phyloP scores from a whole-genome alignment of 2,797 vertebrate species.

The Notamacropus eugenii region DNA sequence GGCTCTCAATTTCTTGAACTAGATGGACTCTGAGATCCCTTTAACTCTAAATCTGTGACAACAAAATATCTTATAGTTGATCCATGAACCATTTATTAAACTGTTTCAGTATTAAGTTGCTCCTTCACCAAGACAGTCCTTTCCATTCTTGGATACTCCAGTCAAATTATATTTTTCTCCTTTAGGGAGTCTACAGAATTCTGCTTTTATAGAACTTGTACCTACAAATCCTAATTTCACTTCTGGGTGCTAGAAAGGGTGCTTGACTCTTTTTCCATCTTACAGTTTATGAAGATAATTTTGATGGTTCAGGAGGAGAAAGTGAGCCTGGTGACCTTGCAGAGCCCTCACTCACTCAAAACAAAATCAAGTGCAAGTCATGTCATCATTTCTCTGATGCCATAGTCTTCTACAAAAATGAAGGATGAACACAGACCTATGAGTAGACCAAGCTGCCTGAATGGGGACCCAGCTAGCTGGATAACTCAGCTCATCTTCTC shows the following conservation, averaged over 20 bases:
- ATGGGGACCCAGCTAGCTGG: no score
- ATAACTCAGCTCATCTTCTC: no score
- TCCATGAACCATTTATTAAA: background rate
- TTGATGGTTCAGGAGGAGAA: background rate
- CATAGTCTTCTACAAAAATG: no score
- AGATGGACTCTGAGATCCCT: background rate
- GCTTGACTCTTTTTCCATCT: background rate
- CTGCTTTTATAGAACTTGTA: background rate
- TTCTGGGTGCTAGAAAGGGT: background rate
- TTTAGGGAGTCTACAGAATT: background rate
- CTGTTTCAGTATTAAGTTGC: background rate
- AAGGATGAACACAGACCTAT: no score
- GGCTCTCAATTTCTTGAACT: background rate
- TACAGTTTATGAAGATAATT: background rate
- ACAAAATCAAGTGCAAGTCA: no score
- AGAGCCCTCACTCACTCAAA: no score
- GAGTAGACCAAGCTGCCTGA: no score
- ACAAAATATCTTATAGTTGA: background rate
- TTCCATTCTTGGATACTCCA: background rate
- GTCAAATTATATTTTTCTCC: background rate
- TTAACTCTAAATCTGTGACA: background rate
- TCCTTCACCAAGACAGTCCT: background rate
- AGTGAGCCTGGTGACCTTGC: no score
- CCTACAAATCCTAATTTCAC: background rate
- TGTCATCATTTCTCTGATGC: no score